Base-by-base conservation (phyloP, 2,888 invertebrate genomes). In the Cephus pulcher region DNA sequence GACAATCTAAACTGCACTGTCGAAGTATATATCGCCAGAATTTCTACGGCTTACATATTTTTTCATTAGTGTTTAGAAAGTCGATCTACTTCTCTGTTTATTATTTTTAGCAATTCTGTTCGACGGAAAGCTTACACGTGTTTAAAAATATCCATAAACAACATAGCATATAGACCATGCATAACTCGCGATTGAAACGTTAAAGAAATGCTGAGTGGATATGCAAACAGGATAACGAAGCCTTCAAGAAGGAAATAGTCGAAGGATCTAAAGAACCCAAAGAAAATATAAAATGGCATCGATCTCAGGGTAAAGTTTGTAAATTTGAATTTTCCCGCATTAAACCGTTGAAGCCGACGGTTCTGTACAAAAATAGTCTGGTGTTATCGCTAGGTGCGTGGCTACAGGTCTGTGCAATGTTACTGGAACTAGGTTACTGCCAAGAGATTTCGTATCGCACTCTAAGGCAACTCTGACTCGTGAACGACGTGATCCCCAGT, bases 361-460 rank as follows among this genome's bases (percentile, higher is more conserved):
- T 56, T 56, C 56, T 23, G 9, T 23, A 56, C 56, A 56, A 56
- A 56, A 56, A 56, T 56, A 56, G 56, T 56, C 56, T 23, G 56
- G 68, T 76, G 81, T 80, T 85, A 83, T 85, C 84, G 81, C 73
- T 32, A 74, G 80, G 80, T 85, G 81, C 69, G 30, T 80, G 81
- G 84, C 85, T 80, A 81, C 82, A 83, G 83, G 85, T 85, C 85
- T 85, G 85, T 78, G 82, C 81, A 82, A 83, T 80, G 83, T 83
- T 82, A 82, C 77, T 73, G 69, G 75, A 80, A 80, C 75, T 71
- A 34, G 74, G 68, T 32, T 74, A 75, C 40, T 56, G 74, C 71
- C 30, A 23, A n/a, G 71, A 56, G 33, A 33, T 35, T 81, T 81
- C 82, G 81, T 81, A 56, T 56, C 56, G 56, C 23, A 15, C 23